Evolutionary conservation across 2,888 invertebrate genomes (phyloP).

Genomic region (Tyria jacobaeae): DNA sequence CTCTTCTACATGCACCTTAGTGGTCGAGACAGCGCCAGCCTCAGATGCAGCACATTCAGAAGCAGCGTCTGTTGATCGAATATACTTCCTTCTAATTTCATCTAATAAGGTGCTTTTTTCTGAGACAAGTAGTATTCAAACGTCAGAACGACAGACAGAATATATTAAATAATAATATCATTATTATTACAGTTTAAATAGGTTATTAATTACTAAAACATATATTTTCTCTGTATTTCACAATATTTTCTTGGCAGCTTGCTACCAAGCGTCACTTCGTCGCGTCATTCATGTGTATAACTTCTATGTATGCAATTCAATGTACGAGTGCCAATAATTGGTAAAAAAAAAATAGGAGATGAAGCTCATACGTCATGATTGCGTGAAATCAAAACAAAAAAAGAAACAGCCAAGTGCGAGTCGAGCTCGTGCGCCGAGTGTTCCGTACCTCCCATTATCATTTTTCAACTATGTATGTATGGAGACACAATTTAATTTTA

Average conservation of each 20-base stretch:
- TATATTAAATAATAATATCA: conserved; percentile 28
- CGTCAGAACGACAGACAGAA: conserved; percentile 34
- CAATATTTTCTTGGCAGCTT: conserved; percentile 30
- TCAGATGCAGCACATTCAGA: conserved; percentile 76
- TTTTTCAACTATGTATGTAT: too few relatives aligned
- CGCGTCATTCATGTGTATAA: neutral
- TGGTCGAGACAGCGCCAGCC: conserved; percentile 68
- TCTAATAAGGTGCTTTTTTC: neutral
- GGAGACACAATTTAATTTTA: too few relatives aligned
- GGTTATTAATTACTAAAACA: conserved; percentile 30
- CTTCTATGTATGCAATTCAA: neutral
- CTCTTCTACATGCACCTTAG: conserved; percentile 68
- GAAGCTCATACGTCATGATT: conserved; percentile 21
- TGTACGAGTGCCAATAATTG: conserved; percentile 17
- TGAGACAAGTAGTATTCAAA: neutral
- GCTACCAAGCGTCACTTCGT: conserved; percentile 9
- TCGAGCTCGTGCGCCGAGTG: too few relatives aligned
- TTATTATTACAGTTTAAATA: conserved; percentile 12
- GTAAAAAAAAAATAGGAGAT: conserved; percentile 10
- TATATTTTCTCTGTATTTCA: conserved; percentile 25
- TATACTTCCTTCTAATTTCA: conserved; percentile 35
- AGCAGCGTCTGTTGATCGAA: conserved; percentile 65
- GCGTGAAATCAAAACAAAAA: too few relatives aligned
- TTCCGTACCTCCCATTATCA: too few relatives aligned
- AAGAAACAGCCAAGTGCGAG: too few relatives aligned